phyloP scores from a whole-genome alignment of 2,888 invertebrate genomes.

The Onchidella celtica region DNA sequence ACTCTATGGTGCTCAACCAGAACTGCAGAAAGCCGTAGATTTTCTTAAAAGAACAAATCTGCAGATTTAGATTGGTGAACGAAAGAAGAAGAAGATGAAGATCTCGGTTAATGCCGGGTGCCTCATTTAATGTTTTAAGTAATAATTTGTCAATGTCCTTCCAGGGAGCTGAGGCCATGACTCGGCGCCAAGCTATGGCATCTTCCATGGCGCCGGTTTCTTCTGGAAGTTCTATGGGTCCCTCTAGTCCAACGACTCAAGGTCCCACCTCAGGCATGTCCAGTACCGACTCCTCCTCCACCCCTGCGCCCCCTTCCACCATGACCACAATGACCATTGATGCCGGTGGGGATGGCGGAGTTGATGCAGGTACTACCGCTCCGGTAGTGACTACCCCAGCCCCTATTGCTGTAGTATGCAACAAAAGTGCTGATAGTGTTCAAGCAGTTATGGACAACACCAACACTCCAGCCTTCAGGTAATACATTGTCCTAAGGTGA shows the following conservation, averaged over 20 bases:
- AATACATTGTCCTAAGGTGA: too few relatives aligned
- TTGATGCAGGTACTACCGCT: too few relatives aligned
- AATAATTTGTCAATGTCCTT: too few relatives aligned
- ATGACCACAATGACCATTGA: neutral
- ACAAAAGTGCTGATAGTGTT: neutral
- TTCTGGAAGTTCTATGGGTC: neutral
- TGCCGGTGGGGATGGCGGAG: neutral
- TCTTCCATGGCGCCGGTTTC: neutral
- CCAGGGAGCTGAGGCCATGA: neutral
- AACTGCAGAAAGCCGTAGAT: too few relatives aligned
- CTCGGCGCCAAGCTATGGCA: neutral
- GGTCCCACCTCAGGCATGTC: neutral
- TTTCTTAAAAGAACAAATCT: too few relatives aligned
- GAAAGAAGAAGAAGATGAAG: too few relatives aligned
- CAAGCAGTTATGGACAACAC: neutral
- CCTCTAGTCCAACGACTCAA: neutral
- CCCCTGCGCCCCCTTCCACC: neutral
- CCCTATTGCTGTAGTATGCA: too few relatives aligned
- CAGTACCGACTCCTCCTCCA: neutral
- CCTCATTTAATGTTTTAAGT: too few relatives aligned
- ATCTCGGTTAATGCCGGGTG: too few relatives aligned
- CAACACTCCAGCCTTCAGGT: constrained; percentile 6
- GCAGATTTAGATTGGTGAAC: too few relatives aligned
- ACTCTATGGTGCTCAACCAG: too few relatives aligned
- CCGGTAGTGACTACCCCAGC: too few relatives aligned